Percentiles rank a stretch among this genome's conserved stretches.
Conservation (phyloP, 1,140 invertebrate species). For the Calephelis nemesis region DNA sequence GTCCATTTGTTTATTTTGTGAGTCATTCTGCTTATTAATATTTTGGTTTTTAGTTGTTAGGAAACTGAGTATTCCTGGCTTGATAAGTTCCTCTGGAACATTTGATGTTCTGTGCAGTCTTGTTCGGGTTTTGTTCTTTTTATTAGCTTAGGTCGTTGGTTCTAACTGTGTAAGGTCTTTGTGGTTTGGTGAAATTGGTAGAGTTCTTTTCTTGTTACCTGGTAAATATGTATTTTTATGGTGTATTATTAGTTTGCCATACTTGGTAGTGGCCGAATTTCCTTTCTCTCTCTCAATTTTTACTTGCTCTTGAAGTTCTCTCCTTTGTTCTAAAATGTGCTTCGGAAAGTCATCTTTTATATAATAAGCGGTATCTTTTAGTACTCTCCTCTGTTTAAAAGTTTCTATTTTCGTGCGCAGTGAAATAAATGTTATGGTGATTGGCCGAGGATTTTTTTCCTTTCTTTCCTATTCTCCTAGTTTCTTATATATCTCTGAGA, state of each 20-base stretch:
- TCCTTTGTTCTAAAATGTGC: slow-evolving; percentile 20
- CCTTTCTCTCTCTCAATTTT: slow-evolving; percentile 14
- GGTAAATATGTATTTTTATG: slow-evolving; percentile 11
- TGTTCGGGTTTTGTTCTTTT: slow-evolving; percentile 5
- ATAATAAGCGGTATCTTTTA: slow-evolving; percentile 22
- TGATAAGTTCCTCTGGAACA: not conserved
- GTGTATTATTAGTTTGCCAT: slow-evolving; percentile 26
- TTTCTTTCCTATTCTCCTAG: no score
- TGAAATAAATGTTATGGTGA: no score
- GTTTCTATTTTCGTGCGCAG: no score
- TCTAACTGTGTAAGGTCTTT: not conserved
- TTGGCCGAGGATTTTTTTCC: no score
- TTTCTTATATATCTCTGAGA: no score
- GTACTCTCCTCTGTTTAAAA: not conserved
- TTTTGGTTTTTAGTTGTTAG: no score
- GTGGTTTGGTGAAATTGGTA: slow-evolving; percentile 19
- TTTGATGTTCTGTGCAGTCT: not conserved
- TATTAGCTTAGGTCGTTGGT: not conserved
- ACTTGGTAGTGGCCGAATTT: slow-evolving; percentile 20
- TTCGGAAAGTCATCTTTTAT: slow-evolving; percentile 25
- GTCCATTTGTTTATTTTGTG: no score
- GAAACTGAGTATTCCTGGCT: slow-evolving; percentile 1
- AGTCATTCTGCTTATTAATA: no score
- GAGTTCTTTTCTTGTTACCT: slow-evolving; percentile 19
- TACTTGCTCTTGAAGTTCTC: slow-evolving; percentile 17